Evolutionary conservation across 2,888 invertebrate species (phyloP).

Genomic region (Merodon equestris): DNA sequence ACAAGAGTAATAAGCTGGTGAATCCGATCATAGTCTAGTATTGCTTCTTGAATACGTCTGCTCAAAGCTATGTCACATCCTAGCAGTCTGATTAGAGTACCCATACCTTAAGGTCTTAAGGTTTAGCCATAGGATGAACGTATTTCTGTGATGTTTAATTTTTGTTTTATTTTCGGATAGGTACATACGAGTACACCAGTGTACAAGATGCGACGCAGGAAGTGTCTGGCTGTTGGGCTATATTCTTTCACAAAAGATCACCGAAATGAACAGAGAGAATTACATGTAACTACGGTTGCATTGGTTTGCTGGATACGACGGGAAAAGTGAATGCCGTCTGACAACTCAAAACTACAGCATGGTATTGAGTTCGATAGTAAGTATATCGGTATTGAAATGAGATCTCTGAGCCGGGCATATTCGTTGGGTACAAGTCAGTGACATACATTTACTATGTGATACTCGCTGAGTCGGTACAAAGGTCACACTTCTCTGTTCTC

Average conservation of each 20-base stretch:
- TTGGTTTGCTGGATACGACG: constrained; percentile 85
- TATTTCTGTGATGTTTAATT: neutral
- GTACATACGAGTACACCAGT: constrained; percentile 78
- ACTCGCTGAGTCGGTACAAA: too few relatives aligned
- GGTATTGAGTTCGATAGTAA: constrained; percentile 87
- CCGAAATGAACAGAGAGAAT: constrained; percentile 76
- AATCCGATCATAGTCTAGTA: constrained; percentile 80
- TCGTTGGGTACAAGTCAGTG: too few relatives aligned
- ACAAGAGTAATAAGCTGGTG: constrained; percentile 74
- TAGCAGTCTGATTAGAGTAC: constrained; percentile 77
- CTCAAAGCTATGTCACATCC: constrained; percentile 81
- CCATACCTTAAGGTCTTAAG: constrained; percentile 77
- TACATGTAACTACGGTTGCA: constrained; percentile 79
- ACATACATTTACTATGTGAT: too few relatives aligned
- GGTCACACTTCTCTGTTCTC: too few relatives aligned
- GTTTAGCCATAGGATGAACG: neutral
- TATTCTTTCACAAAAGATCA: constrained; percentile 73
- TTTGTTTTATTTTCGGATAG: constrained; percentile 69
- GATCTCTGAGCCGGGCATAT: too few relatives aligned
- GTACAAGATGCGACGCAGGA: constrained; percentile 76
- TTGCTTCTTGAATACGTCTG: constrained; percentile 86
- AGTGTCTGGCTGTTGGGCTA: constrained; percentile 77
- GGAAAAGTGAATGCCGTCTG: constrained; percentile 85
- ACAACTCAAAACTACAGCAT: constrained; percentile 86
- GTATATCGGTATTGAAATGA: too few relatives aligned